These are phyloP conservation scores for Pseudolaguvia tuberculata DNA, from an alignment of 2,113 vertebrate genomes.

Conservation along the genomic window DNA sequence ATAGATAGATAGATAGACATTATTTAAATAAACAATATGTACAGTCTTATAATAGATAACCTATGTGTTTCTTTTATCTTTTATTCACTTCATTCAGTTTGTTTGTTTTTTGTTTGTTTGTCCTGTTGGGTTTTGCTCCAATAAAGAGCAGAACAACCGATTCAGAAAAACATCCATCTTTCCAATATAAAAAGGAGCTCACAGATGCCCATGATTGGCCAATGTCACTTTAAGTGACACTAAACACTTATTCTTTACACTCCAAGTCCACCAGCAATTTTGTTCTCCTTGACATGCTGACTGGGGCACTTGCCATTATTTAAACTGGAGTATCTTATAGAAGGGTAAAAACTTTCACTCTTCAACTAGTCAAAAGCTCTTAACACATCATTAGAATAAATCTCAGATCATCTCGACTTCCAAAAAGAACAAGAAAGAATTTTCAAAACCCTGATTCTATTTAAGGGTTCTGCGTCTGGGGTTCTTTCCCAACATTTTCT, in stretches of 20 bases:
- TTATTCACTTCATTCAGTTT: too few species aligned
- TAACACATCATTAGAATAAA: conserved; percentile 15
- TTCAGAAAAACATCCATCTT: too few species aligned
- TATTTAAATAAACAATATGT: too few species aligned
- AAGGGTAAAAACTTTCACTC: background rate
- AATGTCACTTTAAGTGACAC: background rate
- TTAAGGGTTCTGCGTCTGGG: too few species aligned
- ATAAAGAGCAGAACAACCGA: too few species aligned
- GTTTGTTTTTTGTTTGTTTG: too few species aligned
- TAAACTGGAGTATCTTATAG: background rate
- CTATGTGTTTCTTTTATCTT: too few species aligned
- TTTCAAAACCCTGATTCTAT: conserved; percentile 7
- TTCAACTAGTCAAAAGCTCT: background rate
- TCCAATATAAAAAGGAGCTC: too few species aligned
- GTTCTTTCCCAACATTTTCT: background rate
- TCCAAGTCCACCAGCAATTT: background rate
- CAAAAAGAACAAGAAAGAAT: background rate
- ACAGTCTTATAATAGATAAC: too few species aligned
- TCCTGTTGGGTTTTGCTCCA: too few species aligned
- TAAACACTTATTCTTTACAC: background rate
- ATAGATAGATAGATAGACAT: too few species aligned
- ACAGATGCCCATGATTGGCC: background rate
- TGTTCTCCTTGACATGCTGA: background rate
- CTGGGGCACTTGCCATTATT: background rate
- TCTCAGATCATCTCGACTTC: background rate